Evolutionary conservation across 2,113 vertebrate genomes (phyloP), one percentile per base, ranked within the genome.

Genomic region (Ancistrus triradiatus): DNA sequence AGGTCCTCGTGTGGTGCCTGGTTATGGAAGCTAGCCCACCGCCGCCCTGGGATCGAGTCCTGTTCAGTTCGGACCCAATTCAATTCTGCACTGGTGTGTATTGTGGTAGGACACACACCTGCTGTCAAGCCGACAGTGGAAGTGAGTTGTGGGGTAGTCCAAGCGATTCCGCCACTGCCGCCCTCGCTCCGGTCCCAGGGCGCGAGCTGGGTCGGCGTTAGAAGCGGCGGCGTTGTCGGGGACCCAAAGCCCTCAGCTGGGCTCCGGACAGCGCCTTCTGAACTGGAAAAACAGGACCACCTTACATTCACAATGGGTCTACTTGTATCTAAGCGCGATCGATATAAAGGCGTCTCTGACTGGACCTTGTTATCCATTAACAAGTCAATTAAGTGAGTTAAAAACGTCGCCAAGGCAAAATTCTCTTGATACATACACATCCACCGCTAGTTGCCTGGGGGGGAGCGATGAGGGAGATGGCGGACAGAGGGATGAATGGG

Each of bases 201-300:
- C 56, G 22, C 38, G 38, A 1, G 31, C 70, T 87, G 87, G 17
- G 68, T 7, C 1, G 13, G 15, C 1, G 83, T 87, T 18, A 88
- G 50, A n/a, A 57, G 59, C 60, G 13, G 47, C 83, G 33, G 81
- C 79, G 1, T 78, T 86, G 62, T 83, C 83, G 28, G 85, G n/a
- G 79, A 51, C 83, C 83, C 17, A 89, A 68, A 22, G 79, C 76
- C 61, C 42, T 22, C 14, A 89, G 58, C 71, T 86, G 83, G 61
- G 18, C 69, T 21, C 10, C 17, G 13, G 83, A 78, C 24, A 89
- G 67, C 0, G n/a, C 31, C 87, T n/a, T n/a, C n/a, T 89, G 69
- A 2, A 46, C 49, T 58, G 15, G 66, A 49, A 42, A 22, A n/a
- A n/a, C n/a, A n/a, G n/a, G n/a, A n/a, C n/a, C n/a, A n/a, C n/a